These are phyloP conservation scores for Agapornis canus DNA, from an alignment of 2,797 vertebrate genomes.

Conservation along the genomic window DNA sequence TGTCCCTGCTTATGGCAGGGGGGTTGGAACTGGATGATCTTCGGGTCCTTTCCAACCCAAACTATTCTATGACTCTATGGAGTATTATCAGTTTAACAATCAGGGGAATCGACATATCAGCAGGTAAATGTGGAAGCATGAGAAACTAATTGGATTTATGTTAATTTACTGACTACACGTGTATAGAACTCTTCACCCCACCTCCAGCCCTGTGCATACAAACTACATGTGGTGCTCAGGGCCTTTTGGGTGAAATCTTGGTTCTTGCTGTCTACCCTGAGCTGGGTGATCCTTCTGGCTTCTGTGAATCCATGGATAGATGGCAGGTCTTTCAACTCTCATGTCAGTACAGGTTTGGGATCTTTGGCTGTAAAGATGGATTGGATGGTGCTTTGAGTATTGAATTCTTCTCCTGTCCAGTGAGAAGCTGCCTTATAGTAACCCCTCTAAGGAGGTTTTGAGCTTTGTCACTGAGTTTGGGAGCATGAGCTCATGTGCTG, in stretches of 20 bases:
- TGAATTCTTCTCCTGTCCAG: background rate
- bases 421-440: background rate
- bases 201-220: background rate
- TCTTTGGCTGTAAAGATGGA: background rate
- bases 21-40: too few relatives aligned
- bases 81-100: background rate
- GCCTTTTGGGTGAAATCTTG: background rate
- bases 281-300: background rate
- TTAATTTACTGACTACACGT: background rate
- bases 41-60: too few relatives aligned
- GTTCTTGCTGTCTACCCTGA: background rate
- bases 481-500: background rate
- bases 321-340: background rate
- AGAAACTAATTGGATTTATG: background rate
- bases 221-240: background rate
- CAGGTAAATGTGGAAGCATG: fast-evolving
- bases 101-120: background rate
- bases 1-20: too few relatives aligned
- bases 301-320: background rate
- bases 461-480: background rate
- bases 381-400: background rate
- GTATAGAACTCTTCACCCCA: background rate
- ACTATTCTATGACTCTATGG: too few relatives aligned
- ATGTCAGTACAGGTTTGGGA: background rate
- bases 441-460: background rate